Evolutionary conservation across 2,113 vertebrate genomes (phyloP), one percentile per base, ranked within the genome.

Genomic region (Lophius piscatorius): DNA sequence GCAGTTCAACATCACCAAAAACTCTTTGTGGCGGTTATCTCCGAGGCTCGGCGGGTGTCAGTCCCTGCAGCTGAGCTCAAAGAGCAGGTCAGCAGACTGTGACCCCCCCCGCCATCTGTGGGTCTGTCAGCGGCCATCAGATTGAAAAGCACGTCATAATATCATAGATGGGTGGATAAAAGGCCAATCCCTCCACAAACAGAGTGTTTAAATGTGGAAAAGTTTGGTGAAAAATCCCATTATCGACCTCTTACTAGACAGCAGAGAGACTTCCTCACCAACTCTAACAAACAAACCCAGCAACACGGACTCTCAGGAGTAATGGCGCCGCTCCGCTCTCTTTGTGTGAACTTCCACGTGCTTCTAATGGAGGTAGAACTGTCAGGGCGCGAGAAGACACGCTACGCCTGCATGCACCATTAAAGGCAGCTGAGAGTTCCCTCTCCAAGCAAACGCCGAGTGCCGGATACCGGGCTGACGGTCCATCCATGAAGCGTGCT

Each of bases 81-180:
- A n/a, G 58, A 75, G 51, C 58, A 60, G 83, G 71, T 81, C 76
- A 73, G 51, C 63, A 62, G 68, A 81, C 71, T 65, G 76, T 67
- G 71, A 81, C 77, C 74, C 41, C 39, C 77, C 74, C 41, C 39
- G 10, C 76, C 82, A 79, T 80, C 82, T 88, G 82, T 70, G 66
- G 29, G 22, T 38, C 52, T 67, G 71, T 80, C 76, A 40, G 6
- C 50, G 48, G 58, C 48, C 70, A 79, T 82, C 70, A 81, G 61
- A n/a, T 34, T 38, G 58, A 80, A 34, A 49, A 50, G 65, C 64
- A 79, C 39, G 70, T 80, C 56, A 52, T 24, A 21, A 17, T 34
- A 31, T 6, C 8, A 63, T 16, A 54, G 41, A 62, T 13, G 33
- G 49, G 46, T 23, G 31, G 40, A 4, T 28, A 38, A 44, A 63